A percentile compares a stretch with the other conserved stretches of the same genome.
These are phyloP conservation scores for Meloe dianella DNA, from an alignment of 2,888 invertebrate species.

Conservation along the genomic window DNA sequence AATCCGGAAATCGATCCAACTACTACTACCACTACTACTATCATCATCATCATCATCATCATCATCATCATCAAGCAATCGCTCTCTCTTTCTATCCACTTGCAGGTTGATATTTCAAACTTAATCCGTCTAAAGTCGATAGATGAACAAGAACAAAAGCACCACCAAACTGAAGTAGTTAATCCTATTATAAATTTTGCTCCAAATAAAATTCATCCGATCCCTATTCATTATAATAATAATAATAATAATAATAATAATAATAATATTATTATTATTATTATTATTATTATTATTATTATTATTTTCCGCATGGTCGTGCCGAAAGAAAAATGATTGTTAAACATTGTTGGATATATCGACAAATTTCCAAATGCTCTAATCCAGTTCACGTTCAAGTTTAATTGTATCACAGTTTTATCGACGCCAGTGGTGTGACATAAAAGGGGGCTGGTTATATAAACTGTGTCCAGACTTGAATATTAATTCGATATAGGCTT, in stretches of 20 bases:
- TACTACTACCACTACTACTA: not conserved
- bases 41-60: not conserved
- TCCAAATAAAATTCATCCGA: not conserved
- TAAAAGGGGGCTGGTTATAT: not conserved
- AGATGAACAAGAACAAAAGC: not conserved
- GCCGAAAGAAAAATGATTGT: too few species aligned
- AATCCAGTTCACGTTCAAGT: conserved; percentile 48
- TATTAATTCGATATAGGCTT: conserved; percentile 19
- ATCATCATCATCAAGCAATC: too few species aligned
- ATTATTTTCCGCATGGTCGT: too few species aligned
- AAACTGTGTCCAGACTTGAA: conserved; percentile 22
- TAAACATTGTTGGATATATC: too few species aligned
- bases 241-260: too few species aligned
- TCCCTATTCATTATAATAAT: not conserved
- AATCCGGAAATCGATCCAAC: not conserved
- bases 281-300: too few species aligned
- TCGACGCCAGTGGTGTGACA: too few species aligned
- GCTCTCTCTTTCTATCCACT: not conserved
- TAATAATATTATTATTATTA: too few species aligned
- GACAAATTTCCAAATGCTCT: not conserved
- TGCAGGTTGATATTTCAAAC: not conserved
- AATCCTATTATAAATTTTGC: not conserved
- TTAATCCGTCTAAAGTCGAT: not conserved
- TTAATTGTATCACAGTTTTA: conserved; percentile 53
- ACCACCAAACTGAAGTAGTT: not conserved